Evolutionary conservation across 2,888 invertebrate genomes (phyloP), one percentile per base, ranked within the genome.

Genomic region (Thymelicus lineola): DNA sequence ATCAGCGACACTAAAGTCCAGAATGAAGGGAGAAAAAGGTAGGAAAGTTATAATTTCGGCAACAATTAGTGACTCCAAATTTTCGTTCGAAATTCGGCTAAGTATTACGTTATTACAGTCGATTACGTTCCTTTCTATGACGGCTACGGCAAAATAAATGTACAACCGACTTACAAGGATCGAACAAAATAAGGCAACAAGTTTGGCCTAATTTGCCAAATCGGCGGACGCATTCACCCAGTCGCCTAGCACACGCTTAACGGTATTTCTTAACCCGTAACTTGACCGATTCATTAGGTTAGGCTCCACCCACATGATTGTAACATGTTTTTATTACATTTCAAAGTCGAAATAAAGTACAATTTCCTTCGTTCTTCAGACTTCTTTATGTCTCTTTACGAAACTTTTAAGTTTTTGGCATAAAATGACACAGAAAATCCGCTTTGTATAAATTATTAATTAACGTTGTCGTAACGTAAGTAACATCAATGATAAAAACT

Each of bases 141-240:
- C 20, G 20, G 53, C 53, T 20, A 57, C 28, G 36, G n/a, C 35
- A 42, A 50, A 20, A 59, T 42, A 60, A 42, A 42, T 59, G 20
- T 42, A 14, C 7, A 57, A 12, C 17, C 10, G 46, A 61, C 50
- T 17, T 12, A 42, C 53, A 42, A 67, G 59, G 17, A 66, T 28
- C 10, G 42, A 53, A 53, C 66, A 53, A 42, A 28, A 67, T 67
- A 67, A 42, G 66, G 66, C 36, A 67, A 60, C 53, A 42, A 53
- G 60, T 67, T 14, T 60, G 60, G 10, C 53, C 60, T 42, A 60
- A 60, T 60, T 67, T 45, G 28, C 60, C 60, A 50, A 66, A 66
- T 42, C 48, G 50, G 50, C 10, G 36, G 17, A 17, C 66, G 6
- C 46, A 35, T 17, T 17, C 46, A 14, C n/a, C 35, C 66, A 48